Conservation (phyloP, 92 coral and sea anemone species). For the Porites lobata region DNA sequence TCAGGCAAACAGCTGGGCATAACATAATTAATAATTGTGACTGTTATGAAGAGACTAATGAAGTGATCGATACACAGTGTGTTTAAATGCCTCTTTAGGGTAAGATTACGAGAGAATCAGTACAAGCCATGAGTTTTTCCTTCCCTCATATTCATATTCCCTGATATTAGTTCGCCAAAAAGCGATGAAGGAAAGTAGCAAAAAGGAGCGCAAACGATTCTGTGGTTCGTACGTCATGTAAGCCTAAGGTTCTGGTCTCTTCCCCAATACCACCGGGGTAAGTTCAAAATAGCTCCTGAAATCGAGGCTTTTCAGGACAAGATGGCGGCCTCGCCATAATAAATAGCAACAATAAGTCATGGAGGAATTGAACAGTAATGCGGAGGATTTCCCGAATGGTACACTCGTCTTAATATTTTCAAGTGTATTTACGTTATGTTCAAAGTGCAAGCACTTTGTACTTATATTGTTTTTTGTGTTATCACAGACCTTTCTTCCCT, state of each 20-base stretch:
- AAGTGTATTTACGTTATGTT: neutral
- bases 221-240: neutral
- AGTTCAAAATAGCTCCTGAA: conserved; percentile 6
- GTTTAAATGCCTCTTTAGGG: too few relatives aligned
- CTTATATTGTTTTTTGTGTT: neutral
- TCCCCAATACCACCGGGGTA: neutral
- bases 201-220: too few relatives aligned
- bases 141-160: too few relatives aligned
- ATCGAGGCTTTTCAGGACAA: conserved; percentile 76
- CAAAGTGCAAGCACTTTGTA: neutral
- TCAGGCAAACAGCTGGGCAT: too few relatives aligned
- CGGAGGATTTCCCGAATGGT: conserved; percentile 74
- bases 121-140: too few relatives aligned
- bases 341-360: neutral
- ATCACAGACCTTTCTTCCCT: conserved; percentile 77
- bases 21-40: too few relatives aligned
- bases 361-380: conserved; percentile 47
- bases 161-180: too few relatives aligned
- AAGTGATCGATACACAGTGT: too few relatives aligned
- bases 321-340: conserved; percentile 81
- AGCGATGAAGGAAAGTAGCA: too few relatives aligned
- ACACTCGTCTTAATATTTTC: neutral
- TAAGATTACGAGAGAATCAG: too few relatives aligned
- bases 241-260: neutral
- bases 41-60: too few relatives aligned